Base-by-base conservation (phyloP, 2,113 vertebrate genomes). In the Arenaria interpres region DNA sequence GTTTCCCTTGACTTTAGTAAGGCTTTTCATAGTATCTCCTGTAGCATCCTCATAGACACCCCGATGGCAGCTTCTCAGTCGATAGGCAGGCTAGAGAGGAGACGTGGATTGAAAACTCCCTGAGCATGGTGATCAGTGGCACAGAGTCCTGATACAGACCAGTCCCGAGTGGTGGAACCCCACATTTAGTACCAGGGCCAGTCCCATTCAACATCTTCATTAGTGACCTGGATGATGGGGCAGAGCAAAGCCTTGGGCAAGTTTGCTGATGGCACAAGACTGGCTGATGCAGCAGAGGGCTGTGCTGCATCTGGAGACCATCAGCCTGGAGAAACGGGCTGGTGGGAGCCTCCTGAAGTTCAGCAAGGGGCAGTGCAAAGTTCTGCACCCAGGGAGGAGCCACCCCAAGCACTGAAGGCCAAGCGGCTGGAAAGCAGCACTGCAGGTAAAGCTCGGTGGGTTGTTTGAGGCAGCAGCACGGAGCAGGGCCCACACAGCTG, bases 161-260 rank as follows among this genome's bases (percentile, higher is more conserved):
- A 16, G 53, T 9, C 59, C 41, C 9, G 12, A 2, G 48, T 4
- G 33, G 18, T 33, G 11, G 18, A 12, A 20, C 35, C 39, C 21
- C 19, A 33, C 11, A 9, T 41, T 28, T 62, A 45, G 27, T 3
- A 7, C 13, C 19, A 10, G 48, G 4, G 7, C 28, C 25, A 5
- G 3, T 35, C 25, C 74, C 48, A 0, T n/a, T 21, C 12, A 9
- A 6, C n/a, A 4, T 25, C 59, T 18, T 28, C 13, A 24, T 45
- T 5, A 14, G 5, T 27, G 37, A 33, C 12, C 14, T 13, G 57
- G 35, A 20, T 1, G 4, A 6, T 0, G 18, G 27, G 27, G 6
- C 14, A 1, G 51, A 21, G 30, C 1, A 0, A 41, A 30, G 18
- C 30, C 15, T 30, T 5, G 2, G 18, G 23, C 25, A 13, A 1